Evolutionary conservation across 2,888 invertebrate species (phyloP).

Genomic region (Nasonovia ribisnigri): DNA sequence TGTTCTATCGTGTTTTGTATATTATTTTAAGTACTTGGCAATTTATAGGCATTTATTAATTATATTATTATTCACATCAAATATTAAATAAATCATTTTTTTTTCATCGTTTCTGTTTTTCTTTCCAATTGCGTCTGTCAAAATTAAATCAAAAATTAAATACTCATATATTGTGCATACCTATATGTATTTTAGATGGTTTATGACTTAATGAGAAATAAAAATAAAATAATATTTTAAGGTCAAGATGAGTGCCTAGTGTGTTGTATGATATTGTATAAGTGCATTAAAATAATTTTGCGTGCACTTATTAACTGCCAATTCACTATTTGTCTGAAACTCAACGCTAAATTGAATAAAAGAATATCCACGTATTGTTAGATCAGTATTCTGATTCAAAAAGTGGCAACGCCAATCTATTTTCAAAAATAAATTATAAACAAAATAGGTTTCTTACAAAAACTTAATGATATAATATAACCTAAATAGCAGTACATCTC

Average conservation of each 20-base stretch:
- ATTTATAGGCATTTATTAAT: background rate
- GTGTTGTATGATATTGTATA: background rate
- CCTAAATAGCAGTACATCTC: no score
- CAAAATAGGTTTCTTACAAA: background rate
- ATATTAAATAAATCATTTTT: background rate
- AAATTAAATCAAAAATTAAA: background rate
- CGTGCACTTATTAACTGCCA: background rate
- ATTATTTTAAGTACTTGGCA: background rate
- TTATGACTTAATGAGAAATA: background rate
- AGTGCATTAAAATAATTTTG: background rate
- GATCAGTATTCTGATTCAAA: background rate
- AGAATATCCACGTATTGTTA: background rate
- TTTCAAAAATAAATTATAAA: background rate
- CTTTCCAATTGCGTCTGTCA: background rate
- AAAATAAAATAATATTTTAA: background rate
- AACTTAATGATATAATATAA: background rate
- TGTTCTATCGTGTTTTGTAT: background rate
- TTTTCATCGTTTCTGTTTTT: background rate
- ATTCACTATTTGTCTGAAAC: background rate
- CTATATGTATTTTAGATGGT: background rate
- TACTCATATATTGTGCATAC: background rate
- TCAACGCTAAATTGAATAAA: background rate
- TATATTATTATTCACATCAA: background rate
- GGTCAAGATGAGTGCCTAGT: background rate
- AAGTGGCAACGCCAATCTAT: background rate